Base-by-base conservation (phyloP, 2,797 vertebrate species). In the Sorex maritimensis region DNA sequence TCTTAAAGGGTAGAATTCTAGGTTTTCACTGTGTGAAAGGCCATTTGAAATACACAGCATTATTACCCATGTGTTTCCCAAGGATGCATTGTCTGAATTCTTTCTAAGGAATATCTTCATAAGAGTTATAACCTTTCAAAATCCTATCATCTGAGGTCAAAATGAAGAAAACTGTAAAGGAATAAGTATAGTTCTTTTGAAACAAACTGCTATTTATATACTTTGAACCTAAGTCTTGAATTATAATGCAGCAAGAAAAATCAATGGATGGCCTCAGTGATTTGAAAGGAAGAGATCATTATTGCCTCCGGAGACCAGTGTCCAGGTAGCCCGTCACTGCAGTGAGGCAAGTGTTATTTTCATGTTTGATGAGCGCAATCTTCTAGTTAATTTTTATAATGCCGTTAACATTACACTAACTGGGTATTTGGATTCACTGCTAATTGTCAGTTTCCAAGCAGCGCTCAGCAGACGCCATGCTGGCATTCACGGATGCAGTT, bases 361-460 rank as follows among this genome's bases (percentile, higher is more conserved):
- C 83, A 73, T 73, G 82, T 92, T 95, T 95, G 65, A 92, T 85
- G 87, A 61, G 38, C 92, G 44, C 75, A 81, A 91, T 93, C 84
- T 79, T 83, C 41, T 44, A 7, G 38, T 67, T 92, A 86, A 87
- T 85, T 93, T 92, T 92, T 95, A 93, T 89, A 44, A 44, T 44
- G 87, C 81, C 87, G 24, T 91, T 92, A 89, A 78, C 69, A 89
- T 71, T 86, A 86, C 58, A 12, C 81, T 84, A 52, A 80, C 68
- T 24, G 26, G 86, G 74, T 46, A 19, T 77, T 92, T 94, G 93
- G 81, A 92, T 95, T 93, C 84, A 67, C 74, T 75, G 81, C 52
- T 95, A 91, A 95, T 92, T 93, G 82, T 82, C 49, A 46, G 44
- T 71, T 92, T 89, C 77, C 24, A 84, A 91, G 38, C 78, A 41